Evolutionary conservation across 2,797 vertebrate genomes (phyloP), one percentile per base, ranked within the genome.

Genomic region (Cetoscarus ocellatus): DNA sequence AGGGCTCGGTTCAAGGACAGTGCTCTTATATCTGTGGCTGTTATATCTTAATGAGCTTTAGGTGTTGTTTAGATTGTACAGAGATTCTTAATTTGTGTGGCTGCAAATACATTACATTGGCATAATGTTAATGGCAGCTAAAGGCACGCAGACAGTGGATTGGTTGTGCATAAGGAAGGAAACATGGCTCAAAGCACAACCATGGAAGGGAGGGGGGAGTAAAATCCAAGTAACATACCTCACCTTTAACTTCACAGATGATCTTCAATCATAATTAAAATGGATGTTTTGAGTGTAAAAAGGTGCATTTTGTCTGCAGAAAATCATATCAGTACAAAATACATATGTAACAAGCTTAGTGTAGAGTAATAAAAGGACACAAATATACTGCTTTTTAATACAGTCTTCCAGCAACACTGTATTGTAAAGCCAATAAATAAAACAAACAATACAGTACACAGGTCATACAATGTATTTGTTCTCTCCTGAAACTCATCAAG

Each of bases 351-450:
- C 62, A 44, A 67, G 40, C 59, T 68, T 76, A 58, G 53, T 40
- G 40, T 68, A 69, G 70, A 75, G 71, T 87, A 81, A 89, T 80
- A 88, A 79, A 80, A 55, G 19, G 43, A 85, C 79, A 81, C 62
- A 86, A 83, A 82, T 85, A 79, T 82, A 86, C 68, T 88, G 86
- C 86, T 86, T 83, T 74, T 70, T 53, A 89, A 86, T 89, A 91
- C 91, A 93, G 89, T 87, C 79, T 87, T 88, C 74, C 85, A 85
- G 79, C 84, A 89, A 87, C 8, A 76, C 77, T 91, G 90, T 71
- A 92, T 88, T 70, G 60, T 77, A 84, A 87, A 90, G 90, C 86
- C 89, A 94, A 94, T 94, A 94, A 94, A 94, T 94, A 93, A 93
- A 89, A 91, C 79, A 86, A 88, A 86, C 86, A 92, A 88, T 79